Base-by-base conservation (phyloP, 2,113 vertebrate genomes). In the Trogon surrucura region DNA sequence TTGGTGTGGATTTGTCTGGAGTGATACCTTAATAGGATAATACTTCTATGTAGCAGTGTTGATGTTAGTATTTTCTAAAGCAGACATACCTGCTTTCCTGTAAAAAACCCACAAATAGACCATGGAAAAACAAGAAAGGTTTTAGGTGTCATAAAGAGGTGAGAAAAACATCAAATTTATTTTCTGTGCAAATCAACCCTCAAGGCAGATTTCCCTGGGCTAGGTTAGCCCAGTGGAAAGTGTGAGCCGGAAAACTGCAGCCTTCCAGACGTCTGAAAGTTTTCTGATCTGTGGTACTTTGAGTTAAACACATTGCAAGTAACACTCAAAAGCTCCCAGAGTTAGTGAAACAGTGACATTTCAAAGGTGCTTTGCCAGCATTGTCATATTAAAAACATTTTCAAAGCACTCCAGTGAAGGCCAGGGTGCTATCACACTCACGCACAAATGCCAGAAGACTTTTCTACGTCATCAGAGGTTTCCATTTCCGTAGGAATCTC, bases 211-310 rank as follows among this genome's bases (percentile, higher is more conserved):
- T 86, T 80, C 64, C 19, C 27, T 19, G 29, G 20, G 14, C 70
- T 82, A 58, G 18, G 26, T 93, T 78, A 92, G 53, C 29, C 75
- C 51, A 45, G 61, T 78, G 88, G 92, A 94, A 96, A 96, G 29
- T 80, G 69, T 88, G 82, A 94, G 45, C 45, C 71, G 44, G 44
- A 84, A 30, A 83, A 62, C 21, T 71, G 26, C 56, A 90, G 38
- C 16, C 65, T 91, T 92, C 77, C 86, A 94, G 88, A 94, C 61
- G 30, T 61, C 67, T 90, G 67, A 70, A 71, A 79, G 12, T 67
- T 78, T 93, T 75, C 79, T 96, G 8, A 27, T 80, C 41, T 41
- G 22, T 44, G 44, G 12, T 13, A 17, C n/a, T 78, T 84, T 6
- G 78, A 74, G 26, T 87, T 56, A 78, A 80, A 84, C 26, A 4